Evolutionary conservation across 2,797 vertebrate species (phyloP), one percentile per base, ranked within the genome.

Genomic region (Lates japonicus): DNA sequence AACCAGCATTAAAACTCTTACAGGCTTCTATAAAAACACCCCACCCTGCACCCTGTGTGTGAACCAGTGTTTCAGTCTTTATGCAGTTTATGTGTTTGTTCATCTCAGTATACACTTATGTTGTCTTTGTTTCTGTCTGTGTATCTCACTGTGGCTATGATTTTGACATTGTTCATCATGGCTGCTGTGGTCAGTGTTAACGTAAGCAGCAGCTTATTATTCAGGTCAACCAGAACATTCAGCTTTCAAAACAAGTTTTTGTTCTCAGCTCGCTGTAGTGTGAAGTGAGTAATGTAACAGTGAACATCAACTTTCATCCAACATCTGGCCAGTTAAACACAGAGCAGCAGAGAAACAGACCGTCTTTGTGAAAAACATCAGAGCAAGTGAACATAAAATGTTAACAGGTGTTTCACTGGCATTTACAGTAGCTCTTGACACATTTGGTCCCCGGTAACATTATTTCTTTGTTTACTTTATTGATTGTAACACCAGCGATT

Each of bases 11-110:
- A 84, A 87, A 87, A 82, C 66, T 61, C 49, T 82, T 78, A 70
- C 2, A 81, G 77, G 65, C 82, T 57, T 62, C 87, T 78, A 82
- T 88, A 84, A 88, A 88, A 81, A 82, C 54, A 78, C 74, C 62
- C 70, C 44, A 25, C 81, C 73, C 84, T 67, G 49, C 60, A 9
- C 49, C 49, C 17, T 35, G 35, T 39, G 37, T 76, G 41, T 37
- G 10, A 39, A 9, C 42, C n/a, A 29, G 42, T n/a, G 46, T 51
- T 58, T 75, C 42, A 17, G 4, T 55, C 59, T 61, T 49, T 19
- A 19, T 61, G 29, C 42, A 78, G 35, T 49, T 0, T 76, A 35
- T 39, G 41, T 42, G 22, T 29, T 11, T 41, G 8, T 59, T 41
- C 11, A 6, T 68, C 46, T 41, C 25, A 29, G 25, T 29, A 29